phyloP scores from a whole-genome alignment of 37 sponge, comb jelly and placozoan genomes.

The Cladorhizidae sp. region DNA sequence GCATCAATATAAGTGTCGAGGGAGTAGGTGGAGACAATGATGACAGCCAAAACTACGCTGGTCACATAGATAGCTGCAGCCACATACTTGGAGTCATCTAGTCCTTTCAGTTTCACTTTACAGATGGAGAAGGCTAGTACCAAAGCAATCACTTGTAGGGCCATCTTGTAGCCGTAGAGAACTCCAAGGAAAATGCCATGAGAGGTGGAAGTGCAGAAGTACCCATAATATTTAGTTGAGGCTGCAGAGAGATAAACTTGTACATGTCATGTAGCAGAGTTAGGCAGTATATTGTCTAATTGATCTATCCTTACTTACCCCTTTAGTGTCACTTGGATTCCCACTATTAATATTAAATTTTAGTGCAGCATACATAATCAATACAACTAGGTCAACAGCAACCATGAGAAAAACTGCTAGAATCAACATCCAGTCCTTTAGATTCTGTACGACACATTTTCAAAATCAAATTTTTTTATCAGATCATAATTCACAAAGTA shows the following conservation, averaged over 20 bases:
- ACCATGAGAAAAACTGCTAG: slow-evolving; percentile 31
- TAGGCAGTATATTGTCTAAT: no score
- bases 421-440: slow-evolving; percentile 45
- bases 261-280: no score
- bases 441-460: no score
- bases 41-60: slow-evolving; percentile 33
- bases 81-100: slow-evolving; percentile 49
- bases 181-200: slow-evolving; percentile 32
- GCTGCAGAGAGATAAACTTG: not conserved
- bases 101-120: slow-evolving; percentile 63
- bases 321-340: not conserved
- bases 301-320: slow-evolving; percentile 4
- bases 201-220: slow-evolving; percentile 10
- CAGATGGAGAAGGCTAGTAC: slow-evolving; percentile 53
- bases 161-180: slow-evolving; percentile 52
- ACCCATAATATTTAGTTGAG: slow-evolving; percentile 13
- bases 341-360: not conserved
- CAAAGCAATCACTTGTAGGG: slow-evolving; percentile 46
- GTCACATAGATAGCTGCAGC: slow-evolving; percentile 58
- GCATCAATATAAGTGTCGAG: slow-evolving; percentile 18
- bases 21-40: slow-evolving; percentile 24
- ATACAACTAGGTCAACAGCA: slow-evolving; percentile 31
- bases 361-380: not conserved
- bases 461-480: no score
- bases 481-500: no score